Percentiles rank a stretch among this genome's conserved stretches.
phyloP scores from a whole-genome alignment of 2,888 invertebrate genomes.

The Tiphia femorata region DNA sequence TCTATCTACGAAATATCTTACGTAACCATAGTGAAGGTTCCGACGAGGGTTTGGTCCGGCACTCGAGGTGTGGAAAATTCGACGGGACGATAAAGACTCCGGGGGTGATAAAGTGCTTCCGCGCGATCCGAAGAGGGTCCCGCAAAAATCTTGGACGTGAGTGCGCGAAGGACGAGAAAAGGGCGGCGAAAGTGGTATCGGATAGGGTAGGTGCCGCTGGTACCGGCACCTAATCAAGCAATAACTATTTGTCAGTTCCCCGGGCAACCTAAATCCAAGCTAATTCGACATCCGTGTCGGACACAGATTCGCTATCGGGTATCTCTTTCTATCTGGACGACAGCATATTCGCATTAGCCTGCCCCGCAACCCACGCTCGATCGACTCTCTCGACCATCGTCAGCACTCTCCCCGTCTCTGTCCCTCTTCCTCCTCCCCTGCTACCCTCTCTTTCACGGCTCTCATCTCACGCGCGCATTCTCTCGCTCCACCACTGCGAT shows the following conservation, averaged over 20 bases:
- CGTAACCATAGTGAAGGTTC: too few species aligned
- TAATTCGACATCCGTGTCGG: conserved; percentile 70
- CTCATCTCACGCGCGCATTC: conserved; percentile 9
- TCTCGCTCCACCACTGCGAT: conserved; percentile 11
- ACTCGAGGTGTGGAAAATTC: too few species aligned
- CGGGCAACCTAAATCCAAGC: conserved; percentile 69
- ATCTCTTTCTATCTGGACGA: conserved; percentile 70
- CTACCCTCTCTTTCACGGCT: conserved; percentile 1
- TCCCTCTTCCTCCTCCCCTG: conserved; percentile 3
- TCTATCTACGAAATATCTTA: too few species aligned
- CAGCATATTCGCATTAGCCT: conserved; percentile 70
- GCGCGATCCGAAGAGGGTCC: not conserved
- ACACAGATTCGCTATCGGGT: conserved; percentile 69
- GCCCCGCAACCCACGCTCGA: conserved; percentile 68
- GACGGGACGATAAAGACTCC: not conserved
- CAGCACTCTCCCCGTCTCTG: conserved; percentile 45
- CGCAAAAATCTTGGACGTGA: not conserved
- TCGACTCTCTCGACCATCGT: conserved; percentile 64
- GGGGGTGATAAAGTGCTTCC: not conserved
- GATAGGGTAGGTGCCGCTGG: conserved; percentile 43
- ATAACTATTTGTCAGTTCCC: conserved; percentile 69
- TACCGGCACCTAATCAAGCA: conserved; percentile 67
- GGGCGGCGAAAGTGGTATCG: conserved; percentile 9
- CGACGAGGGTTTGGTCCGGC: not conserved
- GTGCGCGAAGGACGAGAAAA: conserved; percentile 12